phyloP scores from a whole-genome alignment of 2,888 invertebrate species.

The Cosmia trapezina region DNA sequence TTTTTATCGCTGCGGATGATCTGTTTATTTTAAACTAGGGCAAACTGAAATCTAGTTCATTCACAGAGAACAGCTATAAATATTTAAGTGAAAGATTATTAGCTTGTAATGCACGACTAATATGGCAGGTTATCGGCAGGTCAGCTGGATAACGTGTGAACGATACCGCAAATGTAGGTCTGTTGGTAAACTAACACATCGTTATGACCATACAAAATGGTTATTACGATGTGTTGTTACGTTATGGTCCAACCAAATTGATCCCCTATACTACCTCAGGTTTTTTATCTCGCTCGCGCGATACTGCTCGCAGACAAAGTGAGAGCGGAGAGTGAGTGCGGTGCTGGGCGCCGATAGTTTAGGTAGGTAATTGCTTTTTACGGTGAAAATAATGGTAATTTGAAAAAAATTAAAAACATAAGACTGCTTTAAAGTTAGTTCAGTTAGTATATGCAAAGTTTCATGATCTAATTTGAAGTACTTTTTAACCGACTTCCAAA shows the following conservation, averaged over 20 bases:
- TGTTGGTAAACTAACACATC: constrained; percentile 26
- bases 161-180: constrained; percentile 40
- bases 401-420: too few species aligned
- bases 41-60: constrained; percentile 2
- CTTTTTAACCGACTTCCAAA: too few species aligned
- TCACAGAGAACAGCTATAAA: constrained; percentile 1
- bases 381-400: too few species aligned
- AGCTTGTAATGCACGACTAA: constrained; percentile 17
- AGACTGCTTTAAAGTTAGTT: too few species aligned
- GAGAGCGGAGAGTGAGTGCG: too few species aligned
- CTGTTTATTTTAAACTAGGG: neutral
- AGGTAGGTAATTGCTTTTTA: too few species aligned
- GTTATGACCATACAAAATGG: neutral
- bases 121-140: constrained; percentile 54
- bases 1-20: neutral
- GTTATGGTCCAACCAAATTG: neutral
- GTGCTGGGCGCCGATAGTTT: too few species aligned
- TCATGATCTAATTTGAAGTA: too few species aligned
- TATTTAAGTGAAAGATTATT: constrained; percentile 46
- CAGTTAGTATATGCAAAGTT: too few species aligned
- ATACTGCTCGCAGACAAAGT: too few species aligned
- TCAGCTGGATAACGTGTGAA: constrained; percentile 32
- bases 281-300: too few species aligned
- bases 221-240: neutral
- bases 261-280: too few species aligned